Percentiles rank a stretch among this genome's conserved stretches.
phyloP scores from a whole-genome alignment of 2,888 invertebrate species.

The Tillus elongatus region DNA sequence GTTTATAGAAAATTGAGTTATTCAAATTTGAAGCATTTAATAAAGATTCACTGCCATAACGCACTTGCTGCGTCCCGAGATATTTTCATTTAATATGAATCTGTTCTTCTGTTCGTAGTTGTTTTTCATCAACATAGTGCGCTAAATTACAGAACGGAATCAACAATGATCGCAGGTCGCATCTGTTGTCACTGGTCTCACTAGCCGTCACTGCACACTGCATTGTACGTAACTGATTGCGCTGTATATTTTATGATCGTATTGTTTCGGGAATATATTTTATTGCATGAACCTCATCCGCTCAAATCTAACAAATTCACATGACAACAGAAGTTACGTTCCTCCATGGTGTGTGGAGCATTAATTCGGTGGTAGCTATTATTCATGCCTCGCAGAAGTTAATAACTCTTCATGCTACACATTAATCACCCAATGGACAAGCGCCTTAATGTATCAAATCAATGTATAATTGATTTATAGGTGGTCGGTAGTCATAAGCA shows the following conservation, averaged over 20 bases:
- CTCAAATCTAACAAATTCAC: neutral
- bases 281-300: conserved; percentile 11
- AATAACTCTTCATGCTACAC: conserved; percentile 38
- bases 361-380: conserved; percentile 14
- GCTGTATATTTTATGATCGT: conserved; percentile 36
- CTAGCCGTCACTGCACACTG: no score
- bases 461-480: conserved; percentile 41
- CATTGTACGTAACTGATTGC: no score
- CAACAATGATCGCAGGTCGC: no score
- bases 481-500: conserved; percentile 39
- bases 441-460: conserved; percentile 43
- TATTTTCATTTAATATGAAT: no score
- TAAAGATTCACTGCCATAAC: no score
- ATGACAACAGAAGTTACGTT: neutral
- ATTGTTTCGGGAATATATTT: conserved; percentile 29
- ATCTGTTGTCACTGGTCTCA: no score
- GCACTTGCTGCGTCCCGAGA: no score
- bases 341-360: neutral
- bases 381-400: conserved; percentile 30
- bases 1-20: no score
- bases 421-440: conserved; percentile 37
- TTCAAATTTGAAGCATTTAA: no score
- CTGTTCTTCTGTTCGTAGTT: no score
- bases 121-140: no score
- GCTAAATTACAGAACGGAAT: no score